phyloP scores from a whole-genome alignment of 2,113 vertebrate genomes.

The Lontra canadensis region DNA sequence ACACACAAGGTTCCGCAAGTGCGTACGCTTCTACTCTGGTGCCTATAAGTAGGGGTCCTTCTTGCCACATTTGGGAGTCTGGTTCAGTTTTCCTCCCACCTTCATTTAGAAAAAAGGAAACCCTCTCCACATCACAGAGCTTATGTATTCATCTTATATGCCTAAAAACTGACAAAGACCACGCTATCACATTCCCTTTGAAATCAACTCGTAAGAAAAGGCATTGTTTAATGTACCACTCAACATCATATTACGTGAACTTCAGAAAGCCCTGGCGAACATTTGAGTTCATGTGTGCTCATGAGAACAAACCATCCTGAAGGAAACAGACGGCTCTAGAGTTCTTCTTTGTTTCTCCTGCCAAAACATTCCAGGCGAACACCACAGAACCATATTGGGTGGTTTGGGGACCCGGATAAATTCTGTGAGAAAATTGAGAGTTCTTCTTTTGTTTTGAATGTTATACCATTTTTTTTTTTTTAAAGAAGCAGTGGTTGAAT shows the following conservation, averaged over 20 bases:
- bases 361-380: background rate
- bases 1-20: background rate
- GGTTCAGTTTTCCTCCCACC: background rate
- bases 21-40: background rate
- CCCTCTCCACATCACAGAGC: background rate
- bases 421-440: background rate
- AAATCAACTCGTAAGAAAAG: background rate
- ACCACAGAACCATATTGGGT: too few species aligned
- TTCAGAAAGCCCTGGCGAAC: background rate
- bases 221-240: background rate
- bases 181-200: background rate
- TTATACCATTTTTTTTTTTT: background rate
- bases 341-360: background rate
- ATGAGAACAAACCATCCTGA: background rate
- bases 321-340: background rate
- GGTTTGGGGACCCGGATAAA: background rate
- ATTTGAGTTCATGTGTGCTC: background rate
- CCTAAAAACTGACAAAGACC: background rate
- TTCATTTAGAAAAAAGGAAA: background rate
- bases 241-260: background rate
- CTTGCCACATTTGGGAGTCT: background rate
- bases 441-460: background rate
- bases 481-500: background rate
- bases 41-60: background rate
- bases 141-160: background rate